Conservation (phyloP, 2,797 vertebrate genomes). For the Forpus xanthops region DNA sequence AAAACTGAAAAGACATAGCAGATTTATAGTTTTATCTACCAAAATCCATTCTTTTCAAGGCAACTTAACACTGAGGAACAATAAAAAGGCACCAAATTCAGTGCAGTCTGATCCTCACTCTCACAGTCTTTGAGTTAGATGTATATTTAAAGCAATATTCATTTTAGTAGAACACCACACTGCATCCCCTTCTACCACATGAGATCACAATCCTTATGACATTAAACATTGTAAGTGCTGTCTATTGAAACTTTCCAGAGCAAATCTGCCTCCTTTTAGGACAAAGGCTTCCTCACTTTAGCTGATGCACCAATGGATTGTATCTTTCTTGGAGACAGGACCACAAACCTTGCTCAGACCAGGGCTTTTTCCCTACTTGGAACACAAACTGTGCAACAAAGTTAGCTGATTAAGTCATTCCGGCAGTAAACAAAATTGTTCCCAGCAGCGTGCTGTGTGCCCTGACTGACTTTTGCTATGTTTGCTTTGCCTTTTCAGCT, state of each 20-base stretch:
- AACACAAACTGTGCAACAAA: not conserved
- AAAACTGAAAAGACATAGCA: not conserved
- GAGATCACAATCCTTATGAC: not conserved
- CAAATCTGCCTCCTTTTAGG: not conserved
- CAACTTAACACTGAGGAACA: not conserved
- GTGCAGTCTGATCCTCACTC: not conserved
- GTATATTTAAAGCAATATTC: not conserved
- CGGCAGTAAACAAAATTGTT: not conserved
- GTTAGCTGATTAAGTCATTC: not conserved
- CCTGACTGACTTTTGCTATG: not conserved
- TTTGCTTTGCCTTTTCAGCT: not conserved
- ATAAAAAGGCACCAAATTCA: not conserved
- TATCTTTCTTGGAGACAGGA: not conserved
- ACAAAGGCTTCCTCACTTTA: not conserved
- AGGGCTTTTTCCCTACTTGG: not conserved
- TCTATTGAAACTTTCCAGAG: not conserved
- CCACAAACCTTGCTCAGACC: not conserved
- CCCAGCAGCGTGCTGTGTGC: not conserved
- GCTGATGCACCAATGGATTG: not conserved
- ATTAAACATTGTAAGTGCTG: not conserved
- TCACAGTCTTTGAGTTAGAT: not conserved
- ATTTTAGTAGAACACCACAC: not conserved
- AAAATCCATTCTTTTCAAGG: not conserved
- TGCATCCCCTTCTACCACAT: accelerated
- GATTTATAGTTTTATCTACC: constrained; percentile 16